Percentiles rank a stretch among this genome's conserved stretches.
Conservation (phyloP, 2,888 invertebrate species). For the Catocala nupta region DNA sequence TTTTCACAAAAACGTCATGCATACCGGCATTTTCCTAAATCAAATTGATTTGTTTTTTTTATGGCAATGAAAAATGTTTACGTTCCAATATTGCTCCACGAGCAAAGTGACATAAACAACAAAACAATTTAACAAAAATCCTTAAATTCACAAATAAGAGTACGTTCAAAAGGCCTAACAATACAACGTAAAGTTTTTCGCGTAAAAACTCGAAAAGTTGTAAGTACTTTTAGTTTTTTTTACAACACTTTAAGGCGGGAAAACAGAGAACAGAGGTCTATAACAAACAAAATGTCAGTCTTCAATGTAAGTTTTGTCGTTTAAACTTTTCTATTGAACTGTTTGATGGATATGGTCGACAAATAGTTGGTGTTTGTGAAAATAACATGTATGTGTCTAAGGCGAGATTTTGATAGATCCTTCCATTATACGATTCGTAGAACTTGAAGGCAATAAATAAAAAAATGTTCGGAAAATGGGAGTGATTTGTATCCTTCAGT, state of each 20-base stretch:
- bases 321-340: constrained; percentile 43
- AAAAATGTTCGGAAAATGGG: constrained; percentile 6
- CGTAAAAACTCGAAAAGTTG: constrained; percentile 56
- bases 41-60: no score
- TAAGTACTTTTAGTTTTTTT: constrained; percentile 62
- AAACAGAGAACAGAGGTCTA: constrained; percentile 39
- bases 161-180: constrained; percentile 41
- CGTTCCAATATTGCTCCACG: no score
- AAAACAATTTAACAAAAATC: constrained; percentile 24
- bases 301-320: constrained; percentile 43
- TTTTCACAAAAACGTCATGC: no score
- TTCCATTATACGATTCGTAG: constrained; percentile 16
- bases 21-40: no score
- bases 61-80: no score
- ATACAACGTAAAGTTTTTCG: constrained; percentile 60
- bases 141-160: constrained; percentile 27
- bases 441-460: constrained; percentile 29
- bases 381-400: constrained; percentile 22
- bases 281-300: constrained; percentile 41
- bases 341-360: constrained; percentile 31
- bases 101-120: constrained; percentile 17
- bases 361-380: constrained; percentile 27
- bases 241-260: constrained; percentile 55
- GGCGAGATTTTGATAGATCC: constrained; percentile 28
- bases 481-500: constrained; percentile 10